Evolutionary conservation across 2,797 vertebrate genomes (phyloP), one percentile per base, ranked within the genome.

Genomic region (Megaceryle alcyon): DNA sequence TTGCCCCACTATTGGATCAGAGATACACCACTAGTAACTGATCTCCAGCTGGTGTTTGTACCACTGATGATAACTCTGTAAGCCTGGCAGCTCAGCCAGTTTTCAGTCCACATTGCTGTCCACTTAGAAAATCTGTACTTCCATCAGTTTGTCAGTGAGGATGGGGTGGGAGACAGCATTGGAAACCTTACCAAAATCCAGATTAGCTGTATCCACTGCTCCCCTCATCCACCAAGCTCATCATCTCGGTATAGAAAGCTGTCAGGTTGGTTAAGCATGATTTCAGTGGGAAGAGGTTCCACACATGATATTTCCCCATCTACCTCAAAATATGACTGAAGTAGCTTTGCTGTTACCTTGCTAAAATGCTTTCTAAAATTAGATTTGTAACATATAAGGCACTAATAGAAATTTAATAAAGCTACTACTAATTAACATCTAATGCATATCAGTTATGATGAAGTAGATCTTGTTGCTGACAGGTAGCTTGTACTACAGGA

Each of bases 311-410:
- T 80, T 87, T 59, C 43, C 39, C 28, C 15, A 11, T 16, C 35
- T 85, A 1, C 54, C 39, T 46, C 53, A 76, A 44, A 76, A 66
- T 39, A 44, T 37, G 5, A 26, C 57, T 19, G 26, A 71, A 66
- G 33, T 20, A 35, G 14, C 35, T 86, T 92, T 83, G 65, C 73
- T 70, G 33, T 49, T 77, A 64, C 37, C 15, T 57, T 79, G 41
- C 18, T 91, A 57, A 86, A 92, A 88, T n/a, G 9, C 48, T 75
- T 79, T 65, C 56, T 66, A 81, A 95, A 96, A 83, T 61, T 48
- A 81, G 49, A 56, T 85, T 81, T 7, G 5, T 69, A 85, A 64
- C 22, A 53, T 61, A 39, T 35, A 80, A 81, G 43, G 31, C 4
- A 8, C 39, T 59, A 46, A 77, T 21, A 78, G 61, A 77, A 73